Percentiles rank a stretch among this genome's conserved stretches.
Evolutionary conservation across 2,888 invertebrate species (phyloP).

Genomic region (Philereme vetulata): DNA sequence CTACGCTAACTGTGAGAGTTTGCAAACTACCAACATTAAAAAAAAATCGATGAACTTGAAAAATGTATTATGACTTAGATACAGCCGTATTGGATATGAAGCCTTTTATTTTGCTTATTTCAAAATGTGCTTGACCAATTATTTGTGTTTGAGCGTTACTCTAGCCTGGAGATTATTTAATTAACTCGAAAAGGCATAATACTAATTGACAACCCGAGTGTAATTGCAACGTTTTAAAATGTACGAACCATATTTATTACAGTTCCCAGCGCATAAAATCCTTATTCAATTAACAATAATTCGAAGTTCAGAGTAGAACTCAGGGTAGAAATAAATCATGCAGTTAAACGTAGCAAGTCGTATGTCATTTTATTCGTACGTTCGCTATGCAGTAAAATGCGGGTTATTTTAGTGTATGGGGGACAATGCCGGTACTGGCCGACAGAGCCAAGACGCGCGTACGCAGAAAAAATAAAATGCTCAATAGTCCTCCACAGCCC

Average conservation of each 20-base stretch:
- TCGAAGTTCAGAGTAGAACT: slow-evolving; percentile 9
- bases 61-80: too few species aligned
- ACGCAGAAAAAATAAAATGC: slow-evolving; percentile 68
- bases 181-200: slow-evolving; percentile 4
- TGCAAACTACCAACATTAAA: too few species aligned
- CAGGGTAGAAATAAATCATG: slow-evolving; percentile 56
- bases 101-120: too few species aligned
- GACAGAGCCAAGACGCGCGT: slow-evolving; percentile 51
- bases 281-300: slow-evolving; percentile 14
- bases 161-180: neutral
- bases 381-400: slow-evolving; percentile 66
- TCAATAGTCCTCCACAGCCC: slow-evolving; percentile 79
- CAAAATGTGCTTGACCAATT: neutral
- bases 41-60: too few species aligned
- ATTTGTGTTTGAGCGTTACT: neutral
- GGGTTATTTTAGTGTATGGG: slow-evolving; percentile 68
- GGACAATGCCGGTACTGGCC: slow-evolving; percentile 58
- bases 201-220: slow-evolving; percentile 9
- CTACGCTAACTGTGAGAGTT: too few species aligned
- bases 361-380: slow-evolving; percentile 64
- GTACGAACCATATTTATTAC: slow-evolving; percentile 9
- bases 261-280: slow-evolving; percentile 17
- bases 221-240: slow-evolving; percentile 19
- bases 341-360: slow-evolving; percentile 55
- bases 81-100: too few species aligned